Conservation (phyloP, 2,113 vertebrate genomes). For the Pteronura brasiliensis region DNA sequence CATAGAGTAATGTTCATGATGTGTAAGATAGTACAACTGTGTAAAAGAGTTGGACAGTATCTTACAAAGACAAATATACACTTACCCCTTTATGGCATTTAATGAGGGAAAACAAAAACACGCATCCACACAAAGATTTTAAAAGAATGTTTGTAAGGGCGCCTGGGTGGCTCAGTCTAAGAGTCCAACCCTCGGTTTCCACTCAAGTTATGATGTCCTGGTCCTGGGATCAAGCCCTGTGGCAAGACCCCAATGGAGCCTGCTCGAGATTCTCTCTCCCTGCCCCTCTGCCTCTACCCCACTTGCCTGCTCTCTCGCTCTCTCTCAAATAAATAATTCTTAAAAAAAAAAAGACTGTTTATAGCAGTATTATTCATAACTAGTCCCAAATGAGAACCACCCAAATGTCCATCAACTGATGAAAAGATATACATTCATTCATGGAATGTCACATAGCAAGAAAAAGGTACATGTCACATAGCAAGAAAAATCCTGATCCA, state of each 20-base stretch:
- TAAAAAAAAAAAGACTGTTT: not conserved
- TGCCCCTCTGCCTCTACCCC: not conserved
- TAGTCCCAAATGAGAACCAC: not conserved
- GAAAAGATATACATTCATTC: not conserved
- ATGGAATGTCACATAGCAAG: not conserved
- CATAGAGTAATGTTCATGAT: no score
- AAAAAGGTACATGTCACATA: not conserved
- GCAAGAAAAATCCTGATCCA: not conserved
- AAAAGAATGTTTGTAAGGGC: not conserved
- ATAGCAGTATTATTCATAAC: not conserved
- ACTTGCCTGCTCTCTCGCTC: not conserved
- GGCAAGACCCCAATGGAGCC: no score
- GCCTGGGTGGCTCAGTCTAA: not conserved
- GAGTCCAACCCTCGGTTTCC: not conserved
- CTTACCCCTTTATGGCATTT: not conserved
- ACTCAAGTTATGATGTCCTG: not conserved
- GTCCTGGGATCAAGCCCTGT: not conserved
- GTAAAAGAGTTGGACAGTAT: not conserved
- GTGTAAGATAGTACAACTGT: accelerated
- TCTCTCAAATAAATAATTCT: not conserved
- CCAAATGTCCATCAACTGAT: not conserved
- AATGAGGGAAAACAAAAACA: not conserved
- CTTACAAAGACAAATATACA: not conserved
- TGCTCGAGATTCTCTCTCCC: not conserved
- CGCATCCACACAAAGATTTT: not conserved